Evolutionary conservation across 2,888 invertebrate species (phyloP).

Genomic region (Halictus quadricinctus): DNA sequence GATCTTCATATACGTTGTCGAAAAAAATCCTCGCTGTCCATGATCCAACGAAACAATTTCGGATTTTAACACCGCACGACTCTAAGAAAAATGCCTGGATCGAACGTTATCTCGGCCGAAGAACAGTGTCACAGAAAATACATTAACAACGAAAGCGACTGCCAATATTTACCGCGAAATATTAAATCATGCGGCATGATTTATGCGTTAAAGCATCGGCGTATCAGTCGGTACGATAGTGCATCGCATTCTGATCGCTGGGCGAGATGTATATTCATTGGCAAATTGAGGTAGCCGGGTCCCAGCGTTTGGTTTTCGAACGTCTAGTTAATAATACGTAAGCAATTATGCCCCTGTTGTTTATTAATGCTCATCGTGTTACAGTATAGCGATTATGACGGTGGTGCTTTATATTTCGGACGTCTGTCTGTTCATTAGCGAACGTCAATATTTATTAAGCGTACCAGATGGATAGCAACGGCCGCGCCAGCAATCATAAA

Average conservation of each 20-base stretch:
- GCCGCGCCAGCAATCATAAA: conserved; percentile 18
- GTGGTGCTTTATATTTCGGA: conserved; percentile 59
- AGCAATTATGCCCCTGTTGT: conserved; percentile 62
- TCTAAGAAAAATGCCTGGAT: not conserved
- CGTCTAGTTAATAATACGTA: conserved; percentile 66
- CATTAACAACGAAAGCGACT: conserved; percentile 20
- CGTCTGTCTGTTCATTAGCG: conserved; percentile 59
- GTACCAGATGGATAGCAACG: conserved; percentile 46
- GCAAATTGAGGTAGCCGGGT: conserved; percentile 40
- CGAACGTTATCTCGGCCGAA: not conserved
- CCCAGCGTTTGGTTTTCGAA: conserved; percentile 54
- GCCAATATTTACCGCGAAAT: conserved; percentile 15
- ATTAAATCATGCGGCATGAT: conserved; percentile 30
- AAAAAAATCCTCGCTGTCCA: not conserved
- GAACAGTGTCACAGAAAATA: not conserved
- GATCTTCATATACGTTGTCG: not conserved
- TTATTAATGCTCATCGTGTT: conserved; percentile 62
- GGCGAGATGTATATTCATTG: conserved; percentile 42
- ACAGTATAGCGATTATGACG: conserved; percentile 57
- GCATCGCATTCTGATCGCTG: conserved; percentile 24
- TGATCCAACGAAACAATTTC: not conserved
- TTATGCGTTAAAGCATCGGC: conserved; percentile 15
- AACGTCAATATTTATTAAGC: conserved; percentile 66
- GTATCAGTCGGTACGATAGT: not conserved
- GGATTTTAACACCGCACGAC: not conserved